Evolutionary conservation across 2,888 invertebrate genomes (phyloP), one percentile per base, ranked within the genome.

Genomic region (Rotaria magnacalcarata): DNA sequence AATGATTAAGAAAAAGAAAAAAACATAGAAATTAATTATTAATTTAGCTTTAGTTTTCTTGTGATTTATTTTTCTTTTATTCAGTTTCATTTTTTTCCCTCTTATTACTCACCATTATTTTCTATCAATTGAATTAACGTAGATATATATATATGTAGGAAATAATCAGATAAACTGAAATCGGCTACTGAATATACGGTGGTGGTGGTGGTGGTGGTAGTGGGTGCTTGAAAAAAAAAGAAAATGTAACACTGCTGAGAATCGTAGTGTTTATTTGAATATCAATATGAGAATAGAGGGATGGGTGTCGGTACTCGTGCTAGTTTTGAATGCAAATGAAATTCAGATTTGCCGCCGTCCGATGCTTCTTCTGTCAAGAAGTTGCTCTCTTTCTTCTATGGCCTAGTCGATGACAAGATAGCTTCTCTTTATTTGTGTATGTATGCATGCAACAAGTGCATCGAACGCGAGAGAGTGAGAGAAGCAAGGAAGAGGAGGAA

Each of bases 251-350:
- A 60, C 58, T 24, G n/a, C 27, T 60, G 27, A 60, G 14, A 60
- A n/a, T 60, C n/a, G 58, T 24, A 27, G 58, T 60, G 11, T 60
- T 60, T 60, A 60, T 60, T 60, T 60, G 58, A 60, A 60, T 60
- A 60, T 60, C 58, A 60, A 60, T 60, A 60, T n/a, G 27, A 24
- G 58, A 24, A 60, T 60, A 60, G 34, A 34, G 24, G 58, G 58
- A 60, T 60, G n/a, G 58, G 11, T 60, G 58, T n/a, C n/a, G 58
- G 58, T 60, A 60, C 58, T 60, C 10, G 58, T 60, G n/a, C 58
- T 60, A n/a, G 58, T 60, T 60, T 60, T n/a, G 58, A n/a, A 60
- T 60, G 58, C 58, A 60, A 60, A 60, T 60, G 58, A 60, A 60
- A 60, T 60, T 60, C 58, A 60, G 58, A 60, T 60, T 60, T 60